Evolutionary conservation across 2,797 vertebrate genomes (phyloP).

Genomic region (Gephyroberyx darwinii): DNA sequence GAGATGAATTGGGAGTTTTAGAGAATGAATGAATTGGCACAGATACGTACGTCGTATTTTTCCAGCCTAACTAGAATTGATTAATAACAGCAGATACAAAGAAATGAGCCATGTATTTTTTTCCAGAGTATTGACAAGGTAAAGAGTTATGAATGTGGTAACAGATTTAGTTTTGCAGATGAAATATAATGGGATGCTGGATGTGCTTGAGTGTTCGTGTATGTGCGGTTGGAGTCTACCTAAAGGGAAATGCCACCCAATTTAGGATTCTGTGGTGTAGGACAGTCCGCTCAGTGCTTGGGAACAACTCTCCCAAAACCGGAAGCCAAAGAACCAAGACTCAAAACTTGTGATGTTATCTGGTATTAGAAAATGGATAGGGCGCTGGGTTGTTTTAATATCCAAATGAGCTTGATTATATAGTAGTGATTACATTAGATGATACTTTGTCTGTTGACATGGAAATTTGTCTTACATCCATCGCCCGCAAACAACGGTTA

Average conservation of each 20-base stretch:
- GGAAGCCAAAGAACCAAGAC: slow-evolving; percentile 21
- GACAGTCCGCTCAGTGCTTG: slow-evolving; percentile 40
- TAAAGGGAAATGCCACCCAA: slow-evolving; percentile 74
- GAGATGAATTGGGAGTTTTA: slow-evolving; percentile 36
- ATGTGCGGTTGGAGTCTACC: slow-evolving; percentile 64
- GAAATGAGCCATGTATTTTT: slow-evolving; percentile 57
- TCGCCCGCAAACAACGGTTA: too few species aligned
- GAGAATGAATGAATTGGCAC: slow-evolving; percentile 27
- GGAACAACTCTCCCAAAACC: slow-evolving; percentile 24
- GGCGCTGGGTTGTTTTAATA: too few species aligned
- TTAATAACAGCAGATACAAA: slow-evolving; percentile 23
- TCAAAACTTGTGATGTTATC: slow-evolving; percentile 5
- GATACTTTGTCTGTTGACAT: too few species aligned
- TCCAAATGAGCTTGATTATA: too few species aligned
- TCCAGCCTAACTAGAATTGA: slow-evolving; percentile 43
- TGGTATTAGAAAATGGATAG: neutral
- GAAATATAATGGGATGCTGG: slow-evolving; percentile 47
- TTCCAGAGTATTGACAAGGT: slow-evolving; percentile 57
- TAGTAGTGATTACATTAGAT: slow-evolving; percentile 4
- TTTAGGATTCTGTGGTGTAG: slow-evolving; percentile 46
- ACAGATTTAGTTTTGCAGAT: slow-evolving; percentile 39
- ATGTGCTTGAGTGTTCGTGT: slow-evolving; percentile 56
- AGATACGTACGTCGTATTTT: slow-evolving; percentile 49
- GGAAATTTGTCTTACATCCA: too few species aligned
- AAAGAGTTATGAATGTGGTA: slow-evolving; percentile 54